phyloP scores from a whole-genome alignment of 2,113 vertebrate species.

The Crypturellus undulatus region DNA sequence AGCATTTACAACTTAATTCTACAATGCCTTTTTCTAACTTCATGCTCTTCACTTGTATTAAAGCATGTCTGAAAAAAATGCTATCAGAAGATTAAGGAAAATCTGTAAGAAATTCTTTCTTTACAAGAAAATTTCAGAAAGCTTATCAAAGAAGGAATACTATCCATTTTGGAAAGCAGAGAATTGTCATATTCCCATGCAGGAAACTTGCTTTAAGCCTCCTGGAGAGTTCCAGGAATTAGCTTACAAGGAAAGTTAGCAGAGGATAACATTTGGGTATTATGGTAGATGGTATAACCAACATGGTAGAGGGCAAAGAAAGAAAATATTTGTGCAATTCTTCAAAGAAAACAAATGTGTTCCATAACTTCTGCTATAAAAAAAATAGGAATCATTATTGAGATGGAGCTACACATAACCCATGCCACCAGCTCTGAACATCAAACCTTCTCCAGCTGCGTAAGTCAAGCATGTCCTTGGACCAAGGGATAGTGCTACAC shows the following conservation, averaged over 20 bases:
- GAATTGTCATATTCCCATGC: neutral
- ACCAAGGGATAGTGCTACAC: neutral
- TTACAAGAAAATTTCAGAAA: neutral
- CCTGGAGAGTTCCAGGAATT: neutral
- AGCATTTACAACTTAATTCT: neutral
- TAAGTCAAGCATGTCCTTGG: neutral
- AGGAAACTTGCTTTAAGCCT: neutral
- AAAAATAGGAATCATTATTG: neutral
- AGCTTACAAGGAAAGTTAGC: neutral
- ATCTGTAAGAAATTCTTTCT: neutral
- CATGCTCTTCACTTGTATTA: fast-evolving
- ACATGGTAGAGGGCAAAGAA: neutral
- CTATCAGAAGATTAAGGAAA: neutral
- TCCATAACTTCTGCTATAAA: neutral
- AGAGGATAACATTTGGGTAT: neutral
- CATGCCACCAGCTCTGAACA: neutral
- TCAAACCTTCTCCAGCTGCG: neutral
- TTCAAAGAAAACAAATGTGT: neutral
- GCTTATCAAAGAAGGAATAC: neutral
- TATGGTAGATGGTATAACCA: neutral
- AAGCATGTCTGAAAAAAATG: neutral
- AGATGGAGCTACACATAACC: neutral
- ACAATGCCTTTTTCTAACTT: neutral
- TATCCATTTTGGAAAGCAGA: neutral
- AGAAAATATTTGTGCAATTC: neutral